Evolutionary conservation across 1,140 invertebrate genomes (phyloP), one percentile per base, ranked within the genome.

Genomic region (Bombus ignitus): DNA sequence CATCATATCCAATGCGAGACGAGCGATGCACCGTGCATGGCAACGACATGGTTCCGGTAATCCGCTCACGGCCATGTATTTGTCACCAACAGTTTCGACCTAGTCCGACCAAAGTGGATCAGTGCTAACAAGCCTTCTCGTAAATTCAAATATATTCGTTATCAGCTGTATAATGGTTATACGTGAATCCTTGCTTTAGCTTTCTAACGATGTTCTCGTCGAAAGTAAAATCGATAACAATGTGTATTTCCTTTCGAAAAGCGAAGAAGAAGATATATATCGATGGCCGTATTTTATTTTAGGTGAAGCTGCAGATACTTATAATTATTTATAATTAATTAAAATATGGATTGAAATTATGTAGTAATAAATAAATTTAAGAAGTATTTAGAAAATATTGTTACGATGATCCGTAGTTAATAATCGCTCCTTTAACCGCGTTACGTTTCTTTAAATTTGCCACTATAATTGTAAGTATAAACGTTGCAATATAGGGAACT

Each of bases 41-140:
- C 97, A 97, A 85, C 97, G 96, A 94, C 98, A 98, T 28, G 97
- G 97, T 92, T 99, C 99, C 1, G 99, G 99, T 73, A 99, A 95
- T 35, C 99, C 99, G 89, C 98, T 99, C 10, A 99, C 98, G 2
- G 99, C 98, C 99, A 99, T 99, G 94, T 99, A 99, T 94, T 99
- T 99, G 95, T 99, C 99, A 89, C 99, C 99, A 37, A 99, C 98
- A n/a, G 99, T 99, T 96, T 99, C 99, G 65, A 99, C 99, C 99
- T 99, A 94, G 71, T 83, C 44, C 79, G 59, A 82, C 57, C 79
- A 89, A 89, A 89, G 79, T 85, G 66, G 74, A 89, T 89, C 85
- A 89, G 59, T 72, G 44, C 47, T 71, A 86, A 89, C 62, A 85
- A 85, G 68, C 77, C 77, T 78, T 70, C 82, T 37, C 77, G 68